phyloP scores from a whole-genome alignment of 2,888 invertebrate genomes.

The Catocala nupta region DNA sequence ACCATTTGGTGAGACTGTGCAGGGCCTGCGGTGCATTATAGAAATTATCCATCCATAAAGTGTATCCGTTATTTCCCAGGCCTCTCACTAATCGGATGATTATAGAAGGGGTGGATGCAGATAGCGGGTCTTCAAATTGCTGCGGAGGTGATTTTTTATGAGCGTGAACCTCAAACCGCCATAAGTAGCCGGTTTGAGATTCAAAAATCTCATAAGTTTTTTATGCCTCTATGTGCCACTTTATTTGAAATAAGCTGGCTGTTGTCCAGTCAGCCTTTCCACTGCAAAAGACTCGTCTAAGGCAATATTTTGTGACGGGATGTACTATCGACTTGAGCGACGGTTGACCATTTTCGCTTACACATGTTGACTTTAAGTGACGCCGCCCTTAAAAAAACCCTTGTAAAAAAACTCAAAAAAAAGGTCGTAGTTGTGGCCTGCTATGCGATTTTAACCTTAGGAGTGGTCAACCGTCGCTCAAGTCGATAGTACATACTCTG shows the following conservation, averaged over 20 bases:
- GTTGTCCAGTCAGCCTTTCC: conserved; percentile 41
- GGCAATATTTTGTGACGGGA: conserved; percentile 29
- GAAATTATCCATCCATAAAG: conserved; percentile 21
- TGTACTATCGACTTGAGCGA: too few relatives aligned
- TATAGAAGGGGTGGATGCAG: background rate
- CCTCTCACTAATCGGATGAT: background rate
- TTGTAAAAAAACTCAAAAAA: too few relatives aligned
- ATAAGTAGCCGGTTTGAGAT: conserved; percentile 40
- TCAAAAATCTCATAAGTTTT: conserved; percentile 46
- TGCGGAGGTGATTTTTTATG: background rate
- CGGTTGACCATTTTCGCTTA: too few relatives aligned
- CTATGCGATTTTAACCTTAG: too few relatives aligned
- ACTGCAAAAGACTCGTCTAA: conserved; percentile 40
- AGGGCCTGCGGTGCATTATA: conserved; percentile 16
- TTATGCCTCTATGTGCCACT: conserved; percentile 27
- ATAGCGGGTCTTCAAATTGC: background rate
- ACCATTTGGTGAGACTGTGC: background rate
- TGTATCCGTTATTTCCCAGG: conserved; percentile 8
- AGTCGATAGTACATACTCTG: too few relatives aligned
- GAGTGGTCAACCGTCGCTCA: too few relatives aligned
- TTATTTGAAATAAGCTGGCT: conserved; percentile 37
- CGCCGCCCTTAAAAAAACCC: too few relatives aligned
- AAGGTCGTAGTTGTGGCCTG: too few relatives aligned
- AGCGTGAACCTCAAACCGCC: conserved; percentile 11
- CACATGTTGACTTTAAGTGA: too few relatives aligned